Evolutionary conservation across 2,113 vertebrate species (phyloP).

Genomic region (Limanda limanda): DNA sequence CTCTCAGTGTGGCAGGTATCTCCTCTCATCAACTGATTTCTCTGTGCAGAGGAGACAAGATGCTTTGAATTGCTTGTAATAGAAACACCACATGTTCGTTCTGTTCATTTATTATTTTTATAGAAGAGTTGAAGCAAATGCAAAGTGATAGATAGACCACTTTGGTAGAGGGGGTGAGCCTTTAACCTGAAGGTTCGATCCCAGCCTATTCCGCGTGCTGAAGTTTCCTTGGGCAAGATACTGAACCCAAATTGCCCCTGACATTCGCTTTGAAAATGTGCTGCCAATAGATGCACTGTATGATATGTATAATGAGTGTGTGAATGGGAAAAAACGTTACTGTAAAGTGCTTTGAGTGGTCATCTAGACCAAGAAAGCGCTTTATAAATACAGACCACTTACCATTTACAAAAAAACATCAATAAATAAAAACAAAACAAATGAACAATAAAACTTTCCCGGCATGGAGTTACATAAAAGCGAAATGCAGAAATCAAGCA

Average conservation of each 20-base stretch:
- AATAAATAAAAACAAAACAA: background rate
- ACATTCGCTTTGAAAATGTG: too few species aligned
- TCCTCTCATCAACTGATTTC: constrained; percentile 31
- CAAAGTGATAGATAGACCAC: background rate
- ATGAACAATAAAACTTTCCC: background rate
- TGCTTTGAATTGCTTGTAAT: constrained; percentile 4
- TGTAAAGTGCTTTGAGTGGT: too few species aligned
- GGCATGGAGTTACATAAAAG: background rate
- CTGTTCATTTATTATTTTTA: background rate
- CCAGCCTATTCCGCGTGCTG: too few species aligned
- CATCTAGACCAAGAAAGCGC: too few species aligned
- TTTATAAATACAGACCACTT: too few species aligned
- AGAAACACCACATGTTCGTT: background rate
- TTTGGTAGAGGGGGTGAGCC: too few species aligned
- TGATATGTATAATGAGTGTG: too few species aligned
- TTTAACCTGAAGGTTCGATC: too few species aligned
- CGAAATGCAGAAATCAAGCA: background rate
- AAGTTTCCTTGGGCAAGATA: too few species aligned
- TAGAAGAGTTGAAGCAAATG: background rate
- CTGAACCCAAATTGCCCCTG: too few species aligned
- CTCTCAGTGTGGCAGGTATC: constrained; percentile 39
- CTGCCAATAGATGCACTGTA: too few species aligned
- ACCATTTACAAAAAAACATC: background rate
- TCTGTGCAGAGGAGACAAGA: constrained; percentile 25
- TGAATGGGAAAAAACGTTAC: too few species aligned